Evolutionary conservation across 2,888 invertebrate species (phyloP).

Genomic region (Orthosia gothica): DNA sequence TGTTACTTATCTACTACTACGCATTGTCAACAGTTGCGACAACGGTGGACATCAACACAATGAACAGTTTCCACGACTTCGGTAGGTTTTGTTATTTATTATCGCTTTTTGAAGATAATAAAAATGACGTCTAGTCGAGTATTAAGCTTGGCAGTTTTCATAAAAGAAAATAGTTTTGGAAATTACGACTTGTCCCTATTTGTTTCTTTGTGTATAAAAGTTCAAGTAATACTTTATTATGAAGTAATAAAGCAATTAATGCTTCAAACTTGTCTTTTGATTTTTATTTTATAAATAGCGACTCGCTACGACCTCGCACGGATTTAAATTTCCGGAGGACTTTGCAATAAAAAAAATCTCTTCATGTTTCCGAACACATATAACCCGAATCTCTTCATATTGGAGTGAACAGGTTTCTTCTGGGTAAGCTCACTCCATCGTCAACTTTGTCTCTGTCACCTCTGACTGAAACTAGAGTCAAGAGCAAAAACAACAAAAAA

Average conservation of each 20-base stretch:
- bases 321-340: no score
- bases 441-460: no score
- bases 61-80: slow-evolving; percentile 52
- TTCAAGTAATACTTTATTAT: slow-evolving; percentile 79
- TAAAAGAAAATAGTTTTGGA: slow-evolving; percentile 64
- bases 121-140: slow-evolving; percentile 60
- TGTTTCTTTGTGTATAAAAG: slow-evolving; percentile 81
- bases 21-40: slow-evolving; percentile 47
- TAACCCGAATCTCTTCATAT: no score
- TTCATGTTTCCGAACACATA: no score
- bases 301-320: no score
- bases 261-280: slow-evolving; percentile 65
- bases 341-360: no score
- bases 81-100: slow-evolving; percentile 65
- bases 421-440: no score
- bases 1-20: slow-evolving; percentile 32
- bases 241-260: slow-evolving; percentile 79
- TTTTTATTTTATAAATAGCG: slow-evolving; percentile 23
- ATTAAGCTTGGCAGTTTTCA: slow-evolving; percentile 73
- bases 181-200: slow-evolving; percentile 78
- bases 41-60: slow-evolving; percentile 57
- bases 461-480: no score
- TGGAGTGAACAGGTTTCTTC: no score
- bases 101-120: slow-evolving; percentile 66
- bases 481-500: no score